Evolutionary conservation across 2,113 vertebrate species (phyloP), one percentile per base, ranked within the genome.

Genomic region (Leptobrachium leishanense): DNA sequence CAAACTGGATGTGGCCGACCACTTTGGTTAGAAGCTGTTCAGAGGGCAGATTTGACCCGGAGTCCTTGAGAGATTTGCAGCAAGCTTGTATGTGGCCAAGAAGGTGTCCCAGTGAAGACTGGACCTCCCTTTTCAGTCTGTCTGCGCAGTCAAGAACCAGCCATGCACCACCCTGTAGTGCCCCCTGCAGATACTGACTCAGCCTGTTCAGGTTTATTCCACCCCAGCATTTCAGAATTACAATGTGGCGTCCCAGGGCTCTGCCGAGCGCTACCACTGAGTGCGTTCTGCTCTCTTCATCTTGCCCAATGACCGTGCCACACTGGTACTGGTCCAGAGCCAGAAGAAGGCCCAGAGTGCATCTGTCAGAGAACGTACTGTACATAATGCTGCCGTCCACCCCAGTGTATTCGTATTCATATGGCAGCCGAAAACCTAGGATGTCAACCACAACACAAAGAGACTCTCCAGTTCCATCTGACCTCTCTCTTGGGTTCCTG

Each of bases 341-440:
- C 64, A 96, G 46, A 2, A 96, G 70, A n/a, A 95, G 84, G 2
- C 93, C 90, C 54, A 96, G 82, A n/a, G 83, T 79, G 2, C 89
- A 88, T 57, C 88, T 82, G 11, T 96, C 94, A 50, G 93, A 91
- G 63, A 88, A 85, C 2, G 92, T 87, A 43, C 85, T 90, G 12
- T 90, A 89, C 2, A 93, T 83, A 15, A 83, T 68, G 72, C 81
- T 90, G 15, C 86, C 77, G 66, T 89, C 84, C 72, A 94, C 89
- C 43, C 95, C 92, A 78, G 89, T 76, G 81, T 96, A 96, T 76
- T 97, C 95, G 74, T 92, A 93, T 68, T 88, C 91, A 59, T 97
- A 96, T 0, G 86, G 85, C 20, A 93, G 57, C 2, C 73, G 82
- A 62, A 86, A 88, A 43, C 87, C 88, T n/a, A 96, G 85, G 72